Percentiles rank a stretch among this genome's conserved stretches.
These are phyloP conservation scores for Netelia fuscicornis DNA, from an alignment of 2,888 invertebrate species.

Conservation along the genomic window DNA sequence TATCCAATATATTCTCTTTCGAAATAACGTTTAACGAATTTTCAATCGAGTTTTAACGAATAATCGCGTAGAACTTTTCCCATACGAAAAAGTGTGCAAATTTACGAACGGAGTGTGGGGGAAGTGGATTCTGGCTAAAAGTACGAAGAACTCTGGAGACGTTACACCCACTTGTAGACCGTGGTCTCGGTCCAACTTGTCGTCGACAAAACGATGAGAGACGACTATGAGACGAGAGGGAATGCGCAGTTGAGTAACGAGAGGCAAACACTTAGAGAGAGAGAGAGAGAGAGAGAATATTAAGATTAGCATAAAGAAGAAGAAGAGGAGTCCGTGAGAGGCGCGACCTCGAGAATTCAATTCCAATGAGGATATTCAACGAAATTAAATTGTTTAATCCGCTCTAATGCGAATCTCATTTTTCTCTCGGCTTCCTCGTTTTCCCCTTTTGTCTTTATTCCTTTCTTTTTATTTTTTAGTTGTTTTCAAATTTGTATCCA, in stretches of 20 bases:
- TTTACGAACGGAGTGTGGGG: conserved; percentile 15
- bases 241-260: conserved; percentile 59
- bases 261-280: conserved; percentile 48
- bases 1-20: not conserved
- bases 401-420: not conserved
- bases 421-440: not conserved
- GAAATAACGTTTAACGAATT: not conserved
- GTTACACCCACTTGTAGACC: conserved; percentile 64
- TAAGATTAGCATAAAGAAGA: conserved; percentile 59
- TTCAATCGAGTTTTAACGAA: not conserved
- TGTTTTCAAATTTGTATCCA: too few species aligned
- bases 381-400: conserved; percentile 51
- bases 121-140: conserved; percentile 54
- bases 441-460: not conserved
- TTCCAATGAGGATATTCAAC: conserved; percentile 53
- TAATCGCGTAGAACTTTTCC: not conserved
- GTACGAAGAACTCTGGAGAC: conserved; percentile 54
- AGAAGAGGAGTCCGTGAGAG: not conserved
- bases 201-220: conserved; percentile 24
- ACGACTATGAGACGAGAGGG: conserved; percentile 41
- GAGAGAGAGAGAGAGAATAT: conserved; percentile 26
- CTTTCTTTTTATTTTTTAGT: too few species aligned
- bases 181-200: conserved; percentile 48
- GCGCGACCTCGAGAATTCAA: conserved; percentile 44
- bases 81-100: not conserved